Percentiles rank a stretch among this genome's conserved stretches.
Conservation (phyloP, 2,113 vertebrate genomes). For the Catharus bicknelli region DNA sequence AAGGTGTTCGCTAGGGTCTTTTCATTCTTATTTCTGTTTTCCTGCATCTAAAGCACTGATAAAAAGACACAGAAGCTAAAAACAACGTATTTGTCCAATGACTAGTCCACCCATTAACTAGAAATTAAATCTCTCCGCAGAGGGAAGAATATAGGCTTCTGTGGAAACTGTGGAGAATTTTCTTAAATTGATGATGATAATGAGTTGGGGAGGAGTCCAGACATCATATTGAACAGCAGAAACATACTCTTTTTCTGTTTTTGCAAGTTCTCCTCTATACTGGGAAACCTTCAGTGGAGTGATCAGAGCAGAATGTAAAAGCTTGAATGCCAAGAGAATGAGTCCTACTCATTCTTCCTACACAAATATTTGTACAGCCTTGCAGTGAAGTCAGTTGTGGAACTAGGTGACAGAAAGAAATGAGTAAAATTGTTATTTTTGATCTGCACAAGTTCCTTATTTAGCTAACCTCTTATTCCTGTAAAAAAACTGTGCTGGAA, state of each 20-base stretch:
- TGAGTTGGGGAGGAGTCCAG: not conserved
- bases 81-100: not conserved
- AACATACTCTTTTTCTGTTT: not conserved
- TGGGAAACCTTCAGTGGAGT: not conserved
- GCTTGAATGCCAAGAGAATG: not conserved
- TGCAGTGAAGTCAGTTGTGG: rapidly evolving
- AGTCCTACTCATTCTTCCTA: not conserved
- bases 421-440: not conserved
- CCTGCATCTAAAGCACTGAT: not conserved
- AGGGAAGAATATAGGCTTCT: not conserved
- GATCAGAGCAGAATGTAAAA: not conserved
- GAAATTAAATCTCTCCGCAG: not conserved
- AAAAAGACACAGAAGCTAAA: not conserved
- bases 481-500: not conserved
- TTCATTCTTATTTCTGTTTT: not conserved
- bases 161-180: not conserved
- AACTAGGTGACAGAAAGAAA: not conserved
- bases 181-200: not conserved
- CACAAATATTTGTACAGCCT: not conserved
- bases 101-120: not conserved
- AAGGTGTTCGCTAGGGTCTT: not conserved
- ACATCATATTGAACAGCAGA: not conserved
- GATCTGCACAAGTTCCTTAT: not conserved
- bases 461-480: not conserved
- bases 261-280: not conserved